Evolutionary conservation across 2,888 invertebrate species (phyloP), one percentile per base, ranked within the genome.

Genomic region (Augochlorella aurata): DNA sequence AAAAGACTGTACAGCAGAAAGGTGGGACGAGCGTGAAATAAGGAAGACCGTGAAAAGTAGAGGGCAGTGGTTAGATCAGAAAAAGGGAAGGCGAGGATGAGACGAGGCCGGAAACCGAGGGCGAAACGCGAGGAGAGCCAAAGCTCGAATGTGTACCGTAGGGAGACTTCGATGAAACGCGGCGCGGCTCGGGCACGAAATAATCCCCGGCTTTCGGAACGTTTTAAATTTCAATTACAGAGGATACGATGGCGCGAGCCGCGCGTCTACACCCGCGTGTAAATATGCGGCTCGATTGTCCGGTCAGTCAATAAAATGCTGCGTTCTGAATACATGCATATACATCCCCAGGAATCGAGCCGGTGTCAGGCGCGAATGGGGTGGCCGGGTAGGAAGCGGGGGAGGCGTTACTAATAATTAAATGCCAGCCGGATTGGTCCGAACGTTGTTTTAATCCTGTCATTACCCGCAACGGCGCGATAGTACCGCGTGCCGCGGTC

Each of bases 371-470:
- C 38, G 76, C 67, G 47, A n/a, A 14, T 24, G 44, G 75, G 38
- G 38, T 16, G 5, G n/a, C 18, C 0, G 24, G 24, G 8, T 8
- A 8, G 24, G 29, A 8, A 16, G 24, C 2, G 58, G 7, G n/a
- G 71, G 45, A 45, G 74, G 49, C 52, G 72, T 47, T 85, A 75
- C 80, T 90, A 87, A 87, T 87, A 88, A 87, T 87, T 87, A 88
- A 89, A 90, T 88, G 85, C 87, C 68, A 66, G 73, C 80, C 65
- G 85, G 81, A 86, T 87, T 81, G 82, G 77, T 79, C 67, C 77
- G 77, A 66, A 79, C 84, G 82, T 87, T 87, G 87, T 88, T 90
- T 87, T 87, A 90, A 89, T 88, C 84, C 88, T 85, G 86, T 90
- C 90, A 89, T 90, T 89, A 89, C 81, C 85, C 87, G 83, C 87